Evolutionary conservation across 2,888 invertebrate genomes (phyloP), one percentile per base, ranked within the genome.

Genomic region (Liodrosophila aerea): DNA sequence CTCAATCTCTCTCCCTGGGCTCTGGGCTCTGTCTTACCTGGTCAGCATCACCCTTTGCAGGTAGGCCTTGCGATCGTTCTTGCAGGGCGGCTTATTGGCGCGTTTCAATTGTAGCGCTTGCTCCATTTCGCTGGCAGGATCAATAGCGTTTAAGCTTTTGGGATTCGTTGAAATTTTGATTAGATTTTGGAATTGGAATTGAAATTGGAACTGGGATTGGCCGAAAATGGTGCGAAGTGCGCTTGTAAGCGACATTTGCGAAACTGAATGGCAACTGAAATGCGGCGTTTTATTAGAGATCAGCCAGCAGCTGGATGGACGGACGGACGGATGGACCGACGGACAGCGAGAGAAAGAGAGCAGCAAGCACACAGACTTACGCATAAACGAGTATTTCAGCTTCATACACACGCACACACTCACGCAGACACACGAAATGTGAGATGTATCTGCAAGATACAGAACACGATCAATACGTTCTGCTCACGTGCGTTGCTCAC

Each of bases 31-130:
- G 15, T 46, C 76, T 87, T 87, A 90, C 90, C 90, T 90, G 68
- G 90, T 88, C 62, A 90, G 73, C 87, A 89, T 89, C 59, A 89
- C 89, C 77, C 88, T 87, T 69, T 90, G 90, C 67, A 90, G 82
- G 73, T 87, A 87, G 15, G 88, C 77, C 75, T 89, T 90, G 37
- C 90, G 87, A 81, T 90, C 90, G 80, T 90, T 90, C 86, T 90
- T 90, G 68, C 89, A 89, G 27, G 89, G 88, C 60, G 77, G 69
- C 67, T 89, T 89, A 44, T 84, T 78, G 61, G 75, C 81, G 36
- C 85, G 86, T 50, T 87, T 87, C 67, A 88, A 70, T 61, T 82
- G 86, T 56, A 88, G 60, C 31, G 83, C 75, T 67, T 87, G 82
- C 59, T 89, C 88, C 88, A 89, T 89, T 27, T 62, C 36, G 43